phyloP scores from a whole-genome alignment of 92 coral and sea anemone species.

The Palythoa caribaeorum region DNA sequence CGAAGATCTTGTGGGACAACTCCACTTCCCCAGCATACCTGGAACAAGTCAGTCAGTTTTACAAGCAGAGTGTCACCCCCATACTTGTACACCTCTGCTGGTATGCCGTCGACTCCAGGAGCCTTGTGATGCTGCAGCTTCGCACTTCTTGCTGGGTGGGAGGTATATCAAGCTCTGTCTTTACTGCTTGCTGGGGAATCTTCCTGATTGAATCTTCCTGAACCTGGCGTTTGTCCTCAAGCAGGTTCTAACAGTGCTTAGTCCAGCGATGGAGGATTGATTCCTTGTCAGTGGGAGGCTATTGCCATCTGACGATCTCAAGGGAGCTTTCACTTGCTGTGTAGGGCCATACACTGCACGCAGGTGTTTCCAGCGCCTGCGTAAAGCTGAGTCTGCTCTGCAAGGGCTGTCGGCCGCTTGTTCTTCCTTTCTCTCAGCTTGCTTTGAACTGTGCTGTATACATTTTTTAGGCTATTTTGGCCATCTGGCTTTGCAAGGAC shows the following conservation, averaged over 20 bases:
- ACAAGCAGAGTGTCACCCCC: background rate
- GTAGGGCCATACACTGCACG: slow-evolving; percentile 45
- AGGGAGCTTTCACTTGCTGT: background rate
- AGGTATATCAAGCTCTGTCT: background rate
- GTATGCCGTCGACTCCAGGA: background rate
- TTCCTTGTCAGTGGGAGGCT: slow-evolving; percentile 31
- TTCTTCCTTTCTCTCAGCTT: slow-evolving; percentile 31
- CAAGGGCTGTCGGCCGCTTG: slow-evolving; percentile 19
- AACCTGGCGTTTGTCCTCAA: background rate
- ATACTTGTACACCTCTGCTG: background rate
- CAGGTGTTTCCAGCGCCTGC: slow-evolving; percentile 41
- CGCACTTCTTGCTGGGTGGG: background rate
- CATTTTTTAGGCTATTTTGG: slow-evolving; percentile 8
- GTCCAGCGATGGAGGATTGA: slow-evolving; percentile 9
- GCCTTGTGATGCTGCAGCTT: background rate
- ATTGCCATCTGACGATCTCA: slow-evolving; percentile 8
- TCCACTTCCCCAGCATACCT: no score
- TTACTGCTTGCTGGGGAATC: background rate
- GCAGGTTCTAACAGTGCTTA: background rate
- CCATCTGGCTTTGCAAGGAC: background rate
- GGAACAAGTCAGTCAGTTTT: no score
- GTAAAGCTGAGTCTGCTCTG: slow-evolving; percentile 30
- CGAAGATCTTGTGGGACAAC: background rate
- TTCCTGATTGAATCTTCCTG: background rate
- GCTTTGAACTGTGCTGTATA: slow-evolving; percentile 16